Base-by-base conservation (phyloP, 2,113 vertebrate genomes). In the Pygoscelis adeliae region DNA sequence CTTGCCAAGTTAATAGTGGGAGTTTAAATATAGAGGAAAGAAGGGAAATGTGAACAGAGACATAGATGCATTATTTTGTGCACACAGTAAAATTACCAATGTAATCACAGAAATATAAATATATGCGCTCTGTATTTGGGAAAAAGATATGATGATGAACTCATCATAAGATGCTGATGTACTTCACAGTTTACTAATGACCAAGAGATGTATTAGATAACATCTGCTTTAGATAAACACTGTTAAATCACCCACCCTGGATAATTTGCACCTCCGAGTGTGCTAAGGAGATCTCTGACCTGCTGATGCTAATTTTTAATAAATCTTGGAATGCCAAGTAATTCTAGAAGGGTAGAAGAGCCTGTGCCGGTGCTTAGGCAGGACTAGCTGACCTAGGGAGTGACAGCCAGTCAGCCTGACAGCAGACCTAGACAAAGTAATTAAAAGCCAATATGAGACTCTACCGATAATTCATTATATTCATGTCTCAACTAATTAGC, bases 261-360 rank as follows among this genome's bases (percentile, higher is more conserved):
- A 58, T 89, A 96, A 97, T 97, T 96, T 95, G 83, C 93, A 95
- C 97, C 89, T 96, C 62, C 2, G 3, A 91, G 61, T 8, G 49
- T 2, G 1, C 76, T 92, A 79, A 93, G 65, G 88, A 73, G 92
- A 59, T 92, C 91, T 94, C 94, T 96, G 95, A 94, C 96, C 95
- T 15, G 7, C 15, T 84, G 53, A 95, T 49, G n/a, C 78, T 93
- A 92, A 94, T 87, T 96, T 97, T 96, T 97, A 96, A 97, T 96
- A 97, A 96, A 93, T 92, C 86, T 96, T 96, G 96, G 97, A 96
- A 96, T 97, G 94, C 44, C 80, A 89, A 91, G 97, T 92, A 97
- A 97, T 84, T 95, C 80, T 95, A 97, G 96, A 95, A 89, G 94
- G 86, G 69, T 23, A 90, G 76, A 62, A 78, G 36, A 89, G 59